phyloP scores from a whole-genome alignment of 2,113 vertebrate genomes.

The Bos javanicus region DNA sequence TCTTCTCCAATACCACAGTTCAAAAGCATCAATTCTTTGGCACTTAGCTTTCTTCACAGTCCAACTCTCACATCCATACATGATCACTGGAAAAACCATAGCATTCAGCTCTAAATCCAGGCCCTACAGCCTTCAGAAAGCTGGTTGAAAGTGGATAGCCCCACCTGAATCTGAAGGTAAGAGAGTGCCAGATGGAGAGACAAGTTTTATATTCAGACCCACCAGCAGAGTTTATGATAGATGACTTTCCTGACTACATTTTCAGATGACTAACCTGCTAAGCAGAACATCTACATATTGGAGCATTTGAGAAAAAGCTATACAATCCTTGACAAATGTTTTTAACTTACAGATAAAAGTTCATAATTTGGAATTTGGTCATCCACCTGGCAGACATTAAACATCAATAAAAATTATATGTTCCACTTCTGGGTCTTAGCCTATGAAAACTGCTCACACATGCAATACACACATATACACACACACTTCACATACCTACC shows the following conservation, averaged over 20 bases:
- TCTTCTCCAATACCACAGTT: too few relatives aligned
- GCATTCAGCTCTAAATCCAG: background rate
- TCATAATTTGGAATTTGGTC: background rate
- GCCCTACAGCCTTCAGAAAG: background rate
- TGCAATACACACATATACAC: background rate
- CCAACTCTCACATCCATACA: too few relatives aligned
- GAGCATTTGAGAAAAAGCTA: constrained; percentile 18
- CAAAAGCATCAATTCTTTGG: too few relatives aligned
- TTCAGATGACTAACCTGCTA: background rate
- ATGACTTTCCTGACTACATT: background rate
- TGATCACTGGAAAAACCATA: too few relatives aligned
- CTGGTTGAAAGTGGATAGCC: background rate
- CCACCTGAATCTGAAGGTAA: background rate
- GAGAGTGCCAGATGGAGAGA: background rate
- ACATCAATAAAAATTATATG: background rate
- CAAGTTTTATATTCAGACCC: background rate
- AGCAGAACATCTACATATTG: background rate
- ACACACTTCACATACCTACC: background rate
- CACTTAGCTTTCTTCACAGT: too few relatives aligned
- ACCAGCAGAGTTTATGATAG: background rate
- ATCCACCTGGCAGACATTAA: background rate
- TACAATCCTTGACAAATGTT: background rate
- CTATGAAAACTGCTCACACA: background rate
- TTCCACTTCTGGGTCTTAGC: background rate
- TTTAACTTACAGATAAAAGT: constrained; percentile 2